Evolutionary conservation across 2,888 invertebrate genomes (phyloP).

Genomic region (Epistrophe eligans): DNA sequence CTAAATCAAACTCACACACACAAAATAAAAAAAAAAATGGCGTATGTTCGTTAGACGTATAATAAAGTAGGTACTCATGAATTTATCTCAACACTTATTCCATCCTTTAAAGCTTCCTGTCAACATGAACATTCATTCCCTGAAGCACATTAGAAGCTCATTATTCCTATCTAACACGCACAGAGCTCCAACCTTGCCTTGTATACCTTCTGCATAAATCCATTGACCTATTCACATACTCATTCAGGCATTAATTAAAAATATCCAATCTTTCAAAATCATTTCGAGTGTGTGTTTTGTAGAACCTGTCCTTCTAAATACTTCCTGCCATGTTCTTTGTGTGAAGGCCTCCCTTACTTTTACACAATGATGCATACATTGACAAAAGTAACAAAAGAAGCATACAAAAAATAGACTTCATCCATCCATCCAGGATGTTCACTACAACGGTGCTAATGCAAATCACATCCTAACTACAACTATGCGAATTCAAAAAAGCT

Average conservation of each 20-base stretch:
- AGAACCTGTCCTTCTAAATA: slow-evolving; percentile 28
- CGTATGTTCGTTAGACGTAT: background rate
- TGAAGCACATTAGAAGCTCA: slow-evolving; percentile 37
- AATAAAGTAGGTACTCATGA: background rate
- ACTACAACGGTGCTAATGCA: slow-evolving; percentile 73
- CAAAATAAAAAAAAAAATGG: no score
- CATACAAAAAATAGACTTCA: slow-evolving; percentile 27
- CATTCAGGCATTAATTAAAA: slow-evolving; percentile 67
- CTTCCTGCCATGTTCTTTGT: slow-evolving; percentile 38
- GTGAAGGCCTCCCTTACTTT: background rate
- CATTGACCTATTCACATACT: slow-evolving; percentile 24
- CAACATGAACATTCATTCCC: slow-evolving; percentile 13
- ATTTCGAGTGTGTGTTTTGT: background rate
- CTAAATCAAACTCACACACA: no score
- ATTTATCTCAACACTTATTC: background rate
- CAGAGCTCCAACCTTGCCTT: background rate
- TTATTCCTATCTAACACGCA: slow-evolving; percentile 42
- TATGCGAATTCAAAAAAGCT: slow-evolving; percentile 53
- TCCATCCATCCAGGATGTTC: slow-evolving; percentile 56
- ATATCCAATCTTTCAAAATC: slow-evolving; percentile 50
- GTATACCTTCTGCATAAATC: background rate
- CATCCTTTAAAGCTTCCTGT: background rate
- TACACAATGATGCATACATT: background rate
- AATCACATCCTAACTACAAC: slow-evolving; percentile 73
- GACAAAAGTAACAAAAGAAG: background rate